phyloP scores from a whole-genome alignment of 2,113 vertebrate genomes.

The Rallus limicola region DNA sequence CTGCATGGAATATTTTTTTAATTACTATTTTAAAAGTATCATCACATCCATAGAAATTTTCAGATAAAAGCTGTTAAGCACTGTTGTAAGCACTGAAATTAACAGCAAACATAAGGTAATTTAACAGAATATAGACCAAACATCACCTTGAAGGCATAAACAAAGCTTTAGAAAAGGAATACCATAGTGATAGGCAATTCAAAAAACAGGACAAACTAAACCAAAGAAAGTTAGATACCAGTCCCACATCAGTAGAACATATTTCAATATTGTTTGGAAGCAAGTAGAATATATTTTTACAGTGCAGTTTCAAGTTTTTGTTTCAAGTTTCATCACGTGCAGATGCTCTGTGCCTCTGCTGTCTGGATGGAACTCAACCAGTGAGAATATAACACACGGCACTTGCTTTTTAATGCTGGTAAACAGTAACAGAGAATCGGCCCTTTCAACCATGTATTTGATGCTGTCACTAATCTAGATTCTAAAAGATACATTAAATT shows the following conservation, averaged over 20 bases:
- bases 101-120: fast-evolving
- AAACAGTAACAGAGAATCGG: background rate
- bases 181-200: background rate
- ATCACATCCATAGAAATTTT: background rate
- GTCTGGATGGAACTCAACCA: background rate
- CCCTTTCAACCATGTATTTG: background rate
- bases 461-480: background rate
- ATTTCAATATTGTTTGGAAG: background rate
- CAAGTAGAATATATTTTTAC: background rate
- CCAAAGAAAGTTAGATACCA: background rate
- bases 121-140: background rate
- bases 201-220: background rate
- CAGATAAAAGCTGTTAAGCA: background rate
- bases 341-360: background rate
- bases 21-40: background rate
- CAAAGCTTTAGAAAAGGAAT: background rate
- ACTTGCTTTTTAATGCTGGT: background rate
- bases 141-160: background rate
- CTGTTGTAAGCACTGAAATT: background rate
- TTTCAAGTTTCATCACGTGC: background rate
- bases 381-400: background rate
- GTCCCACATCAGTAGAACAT: fast-evolving
- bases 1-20: background rate
- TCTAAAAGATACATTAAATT: background rate
- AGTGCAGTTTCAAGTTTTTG: background rate